Base-by-base conservation (phyloP, 2,113 vertebrate species). In the Recurvirostra avosetta region DNA sequence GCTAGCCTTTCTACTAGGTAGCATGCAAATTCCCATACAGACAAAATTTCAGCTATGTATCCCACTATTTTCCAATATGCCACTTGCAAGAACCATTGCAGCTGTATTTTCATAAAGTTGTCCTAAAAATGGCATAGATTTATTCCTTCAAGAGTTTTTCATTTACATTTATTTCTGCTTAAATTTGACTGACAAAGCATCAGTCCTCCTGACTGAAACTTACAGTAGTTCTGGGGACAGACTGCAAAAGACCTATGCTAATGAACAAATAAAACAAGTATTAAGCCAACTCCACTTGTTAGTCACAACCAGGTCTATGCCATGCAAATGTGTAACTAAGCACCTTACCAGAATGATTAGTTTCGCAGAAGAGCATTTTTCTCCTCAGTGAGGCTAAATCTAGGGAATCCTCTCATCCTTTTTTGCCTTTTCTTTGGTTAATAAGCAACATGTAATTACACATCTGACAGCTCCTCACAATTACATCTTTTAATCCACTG, bases 251-350 rank as follows among this genome's bases (percentile, higher is more conserved):
- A 75, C 6, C 26, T 73, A 8, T 9, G n/a, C n/a, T 65, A 91
- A 73, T 7, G n/a, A 75, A n/a, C 30, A 88, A 73, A 76, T 70
- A 82, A 72, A 87, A 70, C 10, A 68, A 40, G 32, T 21, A 82
- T 11, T 68, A 79, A 79, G 26, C 8, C 50, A 53, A 45, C 32
- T 68, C 52, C 63, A 14, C 52, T 53, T 65, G 25, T 34, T n/a
- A 79, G 45, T 43, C 29, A 3, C 34, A 93, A 30, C 19, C 18
- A 82, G 3, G n/a, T 72, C 66, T 56, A 20, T 47, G 61, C 17
- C 61, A 84, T 0, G 0, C 56, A 88, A 84, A 43, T 15, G 36
- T 0, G 0, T 12, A 67, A 52, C 12, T 22, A 49, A 68, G 47
- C 3, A 1, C 73, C 52, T 49, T 59, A 65, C 3, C 30, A 59